Evolutionary conservation across 2,888 invertebrate species (phyloP), one percentile per base, ranked within the genome.

Genomic region (Auanema freiburgensis): DNA sequence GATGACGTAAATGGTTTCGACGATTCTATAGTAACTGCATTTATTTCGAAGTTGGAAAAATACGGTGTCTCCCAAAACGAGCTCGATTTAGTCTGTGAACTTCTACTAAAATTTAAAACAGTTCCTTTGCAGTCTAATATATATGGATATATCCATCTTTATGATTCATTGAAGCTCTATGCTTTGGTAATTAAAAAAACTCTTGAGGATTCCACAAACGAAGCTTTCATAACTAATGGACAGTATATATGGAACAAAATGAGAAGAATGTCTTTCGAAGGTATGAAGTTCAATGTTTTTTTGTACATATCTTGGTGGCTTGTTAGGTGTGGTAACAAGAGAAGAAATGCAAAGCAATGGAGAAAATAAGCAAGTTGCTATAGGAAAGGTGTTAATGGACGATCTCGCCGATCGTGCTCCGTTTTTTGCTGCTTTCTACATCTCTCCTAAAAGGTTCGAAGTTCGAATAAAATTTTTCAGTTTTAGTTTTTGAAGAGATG

Each of bases 1-100:
- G 81, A 81, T 65, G 81, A 81, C 57, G 79, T 80, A 21, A 81
- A 81, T 59, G 81, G 81, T 8, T 81, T 81, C 66, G 81, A 81
- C 63, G 78, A 79, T 62, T 62, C 79, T 0, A 66, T 81, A 18
- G 65, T 79, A 21, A 65, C 66, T 44, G 72, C 79, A 0, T 81
- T 81, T 65, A 63, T 74, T n/a, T 72, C 76, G 55, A 71, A 77
- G 42, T 61, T 81, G 11, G 80, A 82, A 65, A 68, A 74, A 16
- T 75, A 81, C 56, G 79, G 79, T 42, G 44, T 81, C 14, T 57
- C 66, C 16, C 68, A 73, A 41, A 66, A 74, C n/a, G 77, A 81
- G 14, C 62, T 81, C 54, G 81, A 81, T 61, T 51, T 76, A 65
- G 72, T 74, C 18, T 43, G 49, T 2, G 5, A 16, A 21, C 25